Conservation (phyloP, 2,113 vertebrate genomes). For the Sylvia atricapilla region DNA sequence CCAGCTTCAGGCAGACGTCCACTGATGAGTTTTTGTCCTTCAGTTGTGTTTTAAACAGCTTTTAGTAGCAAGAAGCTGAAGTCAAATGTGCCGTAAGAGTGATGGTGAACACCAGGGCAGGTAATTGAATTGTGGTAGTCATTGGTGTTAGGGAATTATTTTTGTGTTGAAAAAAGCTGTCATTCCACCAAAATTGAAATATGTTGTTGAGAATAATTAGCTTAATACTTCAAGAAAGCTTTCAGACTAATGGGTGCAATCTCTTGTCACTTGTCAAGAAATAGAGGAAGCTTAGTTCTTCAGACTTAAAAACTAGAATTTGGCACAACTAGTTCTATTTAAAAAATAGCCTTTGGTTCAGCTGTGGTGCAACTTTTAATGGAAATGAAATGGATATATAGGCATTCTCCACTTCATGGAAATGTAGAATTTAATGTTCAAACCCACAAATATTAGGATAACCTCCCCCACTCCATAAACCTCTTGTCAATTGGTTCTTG, state of each 20-base stretch:
- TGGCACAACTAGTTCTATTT: background rate
- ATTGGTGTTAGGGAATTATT: background rate
- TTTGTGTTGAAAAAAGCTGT: background rate
- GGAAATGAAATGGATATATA: background rate
- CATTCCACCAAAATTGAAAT: background rate
- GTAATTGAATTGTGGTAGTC: too few relatives aligned
- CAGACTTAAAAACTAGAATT: background rate
- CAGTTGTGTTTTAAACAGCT: background rate
- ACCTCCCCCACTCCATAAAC: background rate
- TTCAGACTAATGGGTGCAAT: background rate
- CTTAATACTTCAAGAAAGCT: background rate
- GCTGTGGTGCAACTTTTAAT: background rate
- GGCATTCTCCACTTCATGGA: background rate
- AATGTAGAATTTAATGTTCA: background rate
- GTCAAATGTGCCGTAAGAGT: background rate
- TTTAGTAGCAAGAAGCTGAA: background rate
- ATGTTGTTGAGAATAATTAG: background rate
- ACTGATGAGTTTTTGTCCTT: rapidly evolving
- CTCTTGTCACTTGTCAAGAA: background rate
- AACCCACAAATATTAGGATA: background rate
- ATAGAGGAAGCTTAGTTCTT: background rate
- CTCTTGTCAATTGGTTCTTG: background rate
- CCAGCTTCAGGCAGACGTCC: rapidly evolving
- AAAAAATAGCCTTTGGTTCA: background rate
- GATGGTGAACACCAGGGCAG: too few relatives aligned